Conservation (phyloP, 2,113 vertebrate genomes). For the Brachypodius melanocephalos region DNA sequence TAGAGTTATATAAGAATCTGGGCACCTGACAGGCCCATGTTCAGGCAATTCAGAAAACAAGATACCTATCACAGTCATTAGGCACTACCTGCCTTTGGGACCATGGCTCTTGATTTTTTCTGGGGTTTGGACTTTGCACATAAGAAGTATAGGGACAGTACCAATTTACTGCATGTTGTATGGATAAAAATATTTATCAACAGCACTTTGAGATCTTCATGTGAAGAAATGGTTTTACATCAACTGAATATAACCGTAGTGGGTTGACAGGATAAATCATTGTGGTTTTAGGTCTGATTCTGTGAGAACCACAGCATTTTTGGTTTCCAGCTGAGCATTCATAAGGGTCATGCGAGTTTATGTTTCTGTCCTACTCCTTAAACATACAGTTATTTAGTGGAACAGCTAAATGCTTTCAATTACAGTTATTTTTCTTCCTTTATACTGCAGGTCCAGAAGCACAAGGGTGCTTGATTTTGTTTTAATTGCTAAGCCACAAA, state of each 20-base stretch:
- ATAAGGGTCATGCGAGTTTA: neutral
- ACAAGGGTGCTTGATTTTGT: neutral
- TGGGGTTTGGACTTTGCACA: neutral
- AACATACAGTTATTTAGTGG: neutral
- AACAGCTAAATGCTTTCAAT: neutral
- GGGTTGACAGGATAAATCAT: neutral
- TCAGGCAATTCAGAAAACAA: neutral
- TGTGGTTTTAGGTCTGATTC: neutral
- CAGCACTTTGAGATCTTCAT: neutral
- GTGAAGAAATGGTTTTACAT: neutral
- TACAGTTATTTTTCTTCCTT: neutral
- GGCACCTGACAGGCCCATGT: neutral
- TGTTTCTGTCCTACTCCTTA: neutral
- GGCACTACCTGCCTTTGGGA: neutral
- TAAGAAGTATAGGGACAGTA: neutral
- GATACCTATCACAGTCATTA: neutral
- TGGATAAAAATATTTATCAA: neutral
- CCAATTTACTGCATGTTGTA: fast-evolving
- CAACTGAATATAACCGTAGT: neutral
- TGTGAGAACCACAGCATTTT: neutral
- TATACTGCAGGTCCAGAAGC: neutral
- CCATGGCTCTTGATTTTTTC: neutral
- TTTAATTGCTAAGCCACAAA: neutral
- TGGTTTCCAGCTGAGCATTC: neutral
- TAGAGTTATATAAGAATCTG: neutral